Evolutionary conservation across 2,888 invertebrate species (phyloP), one percentile per base, ranked within the genome.

Genomic region (Scaptomyza reducta): DNA sequence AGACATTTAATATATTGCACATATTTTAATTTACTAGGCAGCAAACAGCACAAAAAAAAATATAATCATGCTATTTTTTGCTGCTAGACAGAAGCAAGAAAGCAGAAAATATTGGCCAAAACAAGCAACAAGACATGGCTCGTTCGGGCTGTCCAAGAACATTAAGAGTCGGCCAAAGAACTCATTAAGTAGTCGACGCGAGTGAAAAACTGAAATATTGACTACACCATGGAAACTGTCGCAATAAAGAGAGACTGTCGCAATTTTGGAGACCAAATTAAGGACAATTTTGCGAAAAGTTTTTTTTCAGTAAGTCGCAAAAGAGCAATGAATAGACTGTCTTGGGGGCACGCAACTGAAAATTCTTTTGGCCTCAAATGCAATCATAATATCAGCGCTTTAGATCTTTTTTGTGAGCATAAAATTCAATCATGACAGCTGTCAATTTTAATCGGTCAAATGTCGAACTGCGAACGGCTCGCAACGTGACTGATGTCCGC

Each of bases 401-500:
- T 4, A 61, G 74, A 79, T 79, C 74, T 14, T 38, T 62, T 53
- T 59, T 73, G n/a, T 38, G 41, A 70, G 70, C 77, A 70, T 68
- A 76, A 71, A 40, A 71, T 56, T 75, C 81, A 85, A 79, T 83
- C 85, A 83, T 83, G 84, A 77, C 85, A 83, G 86, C 86, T 85
- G 84, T 74, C 84, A 79, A 77, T 84, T 79, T 79, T 72, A 85
- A 84, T 85, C 83, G 82, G 82, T 71, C 85, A 77, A 77, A 74
- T 79, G 84, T 72, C 84, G 49, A 2, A 4, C 3, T 3, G n/a
- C 40, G 51, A 29, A 53, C 40, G 45, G 64, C 33, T 46, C 62
- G 54, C 68, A 70, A 70, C 72, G 79, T 66, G 69, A 74, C 79
- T 65, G 57, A 63, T 63, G 70, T 55, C 46, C 56, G 62, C 59